Evolutionary conservation across 2,797 vertebrate genomes (phyloP).

Genomic region (Phrynocephalus forsythii): DNA sequence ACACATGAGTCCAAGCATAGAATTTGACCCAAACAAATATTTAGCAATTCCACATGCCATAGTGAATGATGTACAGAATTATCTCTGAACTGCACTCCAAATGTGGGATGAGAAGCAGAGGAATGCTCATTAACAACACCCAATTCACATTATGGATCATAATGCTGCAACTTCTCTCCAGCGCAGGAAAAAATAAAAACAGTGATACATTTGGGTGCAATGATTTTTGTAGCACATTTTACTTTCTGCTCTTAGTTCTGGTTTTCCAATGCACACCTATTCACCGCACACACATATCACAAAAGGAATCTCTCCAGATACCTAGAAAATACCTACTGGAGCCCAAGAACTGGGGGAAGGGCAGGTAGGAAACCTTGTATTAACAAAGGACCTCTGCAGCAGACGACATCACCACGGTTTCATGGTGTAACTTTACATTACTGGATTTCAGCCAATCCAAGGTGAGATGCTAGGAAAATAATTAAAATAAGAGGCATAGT

Average conservation of each 20-base stretch:
- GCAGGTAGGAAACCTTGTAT: too few relatives aligned
- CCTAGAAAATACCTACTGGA: neutral
- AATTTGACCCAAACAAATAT: conserved; percentile 23
- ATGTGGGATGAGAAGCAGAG: conserved; percentile 39
- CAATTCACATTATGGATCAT: conserved; percentile 57
- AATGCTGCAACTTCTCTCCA: conserved; percentile 47
- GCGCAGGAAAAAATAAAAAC: conserved; percentile 38
- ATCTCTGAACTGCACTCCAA: conserved; percentile 58
- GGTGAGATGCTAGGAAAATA: neutral
- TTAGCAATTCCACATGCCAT: conserved; percentile 35
- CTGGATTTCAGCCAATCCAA: too few relatives aligned
- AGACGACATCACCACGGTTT: too few relatives aligned
- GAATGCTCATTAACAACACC: conserved; percentile 51
- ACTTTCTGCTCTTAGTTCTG: conserved; percentile 15
- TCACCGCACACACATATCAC: conserved; percentile 22
- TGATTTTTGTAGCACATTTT: conserved; percentile 16
- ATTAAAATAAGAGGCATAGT: neutral
- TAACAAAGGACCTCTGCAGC: too few relatives aligned
- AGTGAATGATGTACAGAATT: conserved; percentile 50
- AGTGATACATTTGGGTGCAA: neutral
- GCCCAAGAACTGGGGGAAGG: too few relatives aligned
- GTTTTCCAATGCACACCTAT: conserved; percentile 4
- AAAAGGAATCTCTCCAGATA: conserved; percentile 48
- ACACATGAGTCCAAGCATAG: conserved; percentile 8
- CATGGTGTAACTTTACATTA: too few relatives aligned